Evolutionary conservation across 2,888 invertebrate species (phyloP), one percentile per base, ranked within the genome.

Genomic region (Tanytarsus gracilentus): DNA sequence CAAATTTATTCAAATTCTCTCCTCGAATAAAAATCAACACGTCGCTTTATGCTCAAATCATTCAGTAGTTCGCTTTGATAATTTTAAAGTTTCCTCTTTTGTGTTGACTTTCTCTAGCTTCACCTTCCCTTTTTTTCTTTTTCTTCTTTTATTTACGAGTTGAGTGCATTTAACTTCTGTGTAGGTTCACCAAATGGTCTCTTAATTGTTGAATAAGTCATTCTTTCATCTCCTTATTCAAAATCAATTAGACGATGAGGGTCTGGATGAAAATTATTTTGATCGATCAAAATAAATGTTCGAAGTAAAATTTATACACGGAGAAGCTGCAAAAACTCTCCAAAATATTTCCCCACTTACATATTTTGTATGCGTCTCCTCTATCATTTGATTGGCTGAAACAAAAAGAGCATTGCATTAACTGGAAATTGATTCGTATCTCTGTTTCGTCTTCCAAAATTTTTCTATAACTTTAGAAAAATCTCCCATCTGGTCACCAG

Each of bases 1-100:
- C 9, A 44, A 44, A 18, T 44, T 44, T 44, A 18, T 44, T 44
- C 44, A 44, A n/a, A n/a, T n/a, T n/a, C n/a, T n/a, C n/a, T n/a
- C n/a, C 23, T 44, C 44, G 23, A 44, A 33, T 33, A 33, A 33
- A 33, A 44, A 44, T 44, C 44, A 44, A 44, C 44, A 18, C 21
- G 18, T 44, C 23, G 44, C 18, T 23, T 44, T 44, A n/a, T 44
- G 44, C 23, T 44, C 23, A 23, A 44, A 44, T 44, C 23, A 44
- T 44, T 44, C 44, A 44, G 44, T 44, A 44, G 44, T 44, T 44
- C 23, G 21, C 23, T 44, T 18, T 44, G 11, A 23, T 5, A 18
- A 40, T 18, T 18, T 11, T 44, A n/a, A n/a, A n/a, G n/a, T 23
- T 44, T 18, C 44, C 18, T 23, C 18, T 44, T 44, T 44, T 44